Evolutionary conservation across 2,888 invertebrate species (phyloP).

Genomic region (Ormyrus rosae): DNA sequence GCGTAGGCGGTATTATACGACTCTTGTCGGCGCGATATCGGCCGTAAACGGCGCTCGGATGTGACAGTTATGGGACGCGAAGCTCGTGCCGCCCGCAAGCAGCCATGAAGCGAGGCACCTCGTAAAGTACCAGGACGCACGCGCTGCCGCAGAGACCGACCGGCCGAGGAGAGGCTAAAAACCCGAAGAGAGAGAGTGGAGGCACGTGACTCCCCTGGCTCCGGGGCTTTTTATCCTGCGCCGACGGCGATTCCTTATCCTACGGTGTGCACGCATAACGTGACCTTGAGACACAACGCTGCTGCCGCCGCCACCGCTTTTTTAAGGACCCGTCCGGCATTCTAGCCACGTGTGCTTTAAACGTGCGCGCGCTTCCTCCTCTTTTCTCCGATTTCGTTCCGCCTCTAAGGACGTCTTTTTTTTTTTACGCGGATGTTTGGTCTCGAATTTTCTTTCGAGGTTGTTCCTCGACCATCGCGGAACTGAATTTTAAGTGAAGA

Average conservation of each 20-base stretch:
- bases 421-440: too few species aligned
- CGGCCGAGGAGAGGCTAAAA: slow-evolving; percentile 7
- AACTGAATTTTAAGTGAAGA: too few species aligned
- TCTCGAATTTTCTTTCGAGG: too few species aligned
- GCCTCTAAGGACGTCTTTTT: background rate
- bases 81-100: slow-evolving; percentile 72
- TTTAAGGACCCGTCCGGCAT: slow-evolving; percentile 19
- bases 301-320: background rate
- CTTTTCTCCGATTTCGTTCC: background rate
- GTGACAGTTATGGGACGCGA: slow-evolving; percentile 73
- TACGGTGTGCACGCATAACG: slow-evolving; percentile 43
- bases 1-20: slow-evolving; percentile 16
- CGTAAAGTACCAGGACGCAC: slow-evolving; percentile 64
- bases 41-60: slow-evolving; percentile 71
- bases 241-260: slow-evolving; percentile 41
- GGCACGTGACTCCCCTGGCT: slow-evolving; percentile 39
- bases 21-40: slow-evolving; percentile 22
- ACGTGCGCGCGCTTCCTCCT: slow-evolving; percentile 3
- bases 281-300: slow-evolving; percentile 41
- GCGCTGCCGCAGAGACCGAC: background rate
- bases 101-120: slow-evolving; percentile 69
- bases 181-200: background rate
- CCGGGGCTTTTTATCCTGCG: background rate
- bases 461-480: too few species aligned
- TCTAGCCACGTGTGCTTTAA: slow-evolving; percentile 43